phyloP scores from a whole-genome alignment of 2,888 invertebrate genomes.

The Seira musarum region DNA sequence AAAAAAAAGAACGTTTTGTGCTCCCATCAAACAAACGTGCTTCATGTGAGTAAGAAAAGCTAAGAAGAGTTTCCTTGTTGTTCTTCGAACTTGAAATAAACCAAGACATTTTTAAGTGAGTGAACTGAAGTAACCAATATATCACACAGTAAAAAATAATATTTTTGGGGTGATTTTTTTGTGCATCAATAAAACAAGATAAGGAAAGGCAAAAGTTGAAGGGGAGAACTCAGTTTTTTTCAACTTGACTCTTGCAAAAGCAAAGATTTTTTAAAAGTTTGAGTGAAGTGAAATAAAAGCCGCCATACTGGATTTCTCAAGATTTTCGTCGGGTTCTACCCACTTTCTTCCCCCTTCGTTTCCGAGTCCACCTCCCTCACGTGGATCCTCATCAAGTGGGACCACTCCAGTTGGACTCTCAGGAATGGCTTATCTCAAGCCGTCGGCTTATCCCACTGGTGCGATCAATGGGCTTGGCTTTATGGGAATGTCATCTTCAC shows the following conservation, averaged over 20 bases:
- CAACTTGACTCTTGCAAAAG: too few relatives aligned
- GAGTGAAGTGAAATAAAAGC: conserved; percentile 57
- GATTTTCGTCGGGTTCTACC: conserved; percentile 70
- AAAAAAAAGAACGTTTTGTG: too few relatives aligned
- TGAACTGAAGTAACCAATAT: too few relatives aligned
- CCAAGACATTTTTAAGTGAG: too few relatives aligned
- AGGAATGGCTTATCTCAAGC: conserved; percentile 70
- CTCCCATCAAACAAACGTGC: too few relatives aligned
- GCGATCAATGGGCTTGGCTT: conserved; percentile 69
- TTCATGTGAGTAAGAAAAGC: too few relatives aligned
- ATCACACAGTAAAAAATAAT: too few relatives aligned
- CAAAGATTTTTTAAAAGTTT: too few relatives aligned
- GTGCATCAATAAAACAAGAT: conserved; percentile 22
- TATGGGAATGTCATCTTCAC: conserved; percentile 68
- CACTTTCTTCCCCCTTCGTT: conserved; percentile 70
- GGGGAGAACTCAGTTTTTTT: conserved; percentile 27
- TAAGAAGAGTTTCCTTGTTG: too few relatives aligned
- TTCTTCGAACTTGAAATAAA: too few relatives aligned
- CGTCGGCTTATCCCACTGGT: conserved; percentile 67
- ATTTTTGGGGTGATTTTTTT: conserved; percentile 34
- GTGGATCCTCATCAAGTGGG: conserved; percentile 69
- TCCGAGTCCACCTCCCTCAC: conserved; percentile 70
- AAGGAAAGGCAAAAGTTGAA: conserved; percentile 12
- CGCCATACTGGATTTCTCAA: conserved; percentile 70
- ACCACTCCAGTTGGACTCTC: conserved; percentile 69